A percentile compares a stretch with the other conserved stretches of the same genome.
Conservation (phyloP, 2,888 invertebrate genomes). For the Pyralis farinalis region DNA sequence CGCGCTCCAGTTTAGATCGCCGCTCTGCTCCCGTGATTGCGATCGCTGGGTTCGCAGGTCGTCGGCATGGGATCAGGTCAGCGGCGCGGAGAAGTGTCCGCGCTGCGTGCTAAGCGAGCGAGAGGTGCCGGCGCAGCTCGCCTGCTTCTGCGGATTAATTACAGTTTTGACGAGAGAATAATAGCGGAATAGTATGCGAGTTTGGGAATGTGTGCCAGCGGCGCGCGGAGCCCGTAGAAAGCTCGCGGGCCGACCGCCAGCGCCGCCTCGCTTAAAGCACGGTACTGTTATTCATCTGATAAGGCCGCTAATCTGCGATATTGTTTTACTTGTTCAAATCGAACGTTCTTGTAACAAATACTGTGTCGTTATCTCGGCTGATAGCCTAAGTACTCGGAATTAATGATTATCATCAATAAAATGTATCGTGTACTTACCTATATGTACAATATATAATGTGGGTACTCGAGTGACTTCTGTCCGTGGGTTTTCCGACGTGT, state of each 20-base stretch:
- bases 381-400: slow-evolving; percentile 10
- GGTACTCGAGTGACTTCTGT: too few species aligned
- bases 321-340: slow-evolving; percentile 44
- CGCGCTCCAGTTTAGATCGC: slow-evolving; percentile 52
- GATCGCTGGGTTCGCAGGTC: slow-evolving; percentile 66
- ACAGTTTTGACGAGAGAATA: slow-evolving; percentile 38
- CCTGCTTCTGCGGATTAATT: slow-evolving; percentile 37
- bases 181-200: slow-evolving; percentile 34
- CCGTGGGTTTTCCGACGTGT: too few species aligned
- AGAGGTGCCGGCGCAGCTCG: slow-evolving; percentile 22
- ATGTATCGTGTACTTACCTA: too few species aligned
- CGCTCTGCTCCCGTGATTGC: slow-evolving; percentile 45
- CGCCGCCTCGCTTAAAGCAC: slow-evolving; percentile 40
- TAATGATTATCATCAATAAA: not conserved
- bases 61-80: slow-evolving; percentile 48
- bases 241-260: slow-evolving; percentile 39
- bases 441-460: too few species aligned
- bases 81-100: slow-evolving; percentile 16
- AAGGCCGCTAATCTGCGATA: slow-evolving; percentile 58
- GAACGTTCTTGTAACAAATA: slow-evolving; percentile 50
- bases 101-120: slow-evolving; percentile 21
- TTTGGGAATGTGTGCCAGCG: slow-evolving; percentile 51
- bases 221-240: too few species aligned
- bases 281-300: slow-evolving; percentile 58
- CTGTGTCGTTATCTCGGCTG: slow-evolving; percentile 54